Percentiles rank a stretch among this genome's conserved stretches.
phyloP scores from a whole-genome alignment of 2,888 invertebrate genomes.

The Eustalomyia histrio region DNA sequence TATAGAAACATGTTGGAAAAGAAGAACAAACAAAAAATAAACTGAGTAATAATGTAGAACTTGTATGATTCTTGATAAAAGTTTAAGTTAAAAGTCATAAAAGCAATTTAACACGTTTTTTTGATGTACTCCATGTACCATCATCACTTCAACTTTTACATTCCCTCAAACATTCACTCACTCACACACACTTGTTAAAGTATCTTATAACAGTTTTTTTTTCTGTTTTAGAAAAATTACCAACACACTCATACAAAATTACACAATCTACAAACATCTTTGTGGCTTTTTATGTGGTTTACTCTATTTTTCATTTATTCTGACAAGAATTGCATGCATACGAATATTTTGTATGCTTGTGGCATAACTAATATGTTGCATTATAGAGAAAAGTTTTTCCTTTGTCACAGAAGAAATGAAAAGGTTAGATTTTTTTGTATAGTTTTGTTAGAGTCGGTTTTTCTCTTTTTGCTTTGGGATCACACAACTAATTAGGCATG shows the following conservation, averaged over 20 bases:
- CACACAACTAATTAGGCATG: too few relatives aligned
- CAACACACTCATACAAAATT: not conserved
- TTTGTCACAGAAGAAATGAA: not conserved
- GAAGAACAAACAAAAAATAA: not conserved
- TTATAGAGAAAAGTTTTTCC: constrained; percentile 20
- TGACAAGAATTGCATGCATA: not conserved
- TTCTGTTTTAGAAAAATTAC: not conserved
- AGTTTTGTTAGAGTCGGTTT: not conserved
- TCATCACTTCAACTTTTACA: not conserved
- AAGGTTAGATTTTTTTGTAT: not conserved
- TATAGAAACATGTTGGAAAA: constrained; percentile 8
- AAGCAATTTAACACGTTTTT: constrained; percentile 62
- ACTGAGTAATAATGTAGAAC: not conserved
- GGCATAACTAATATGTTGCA: constrained; percentile 30
- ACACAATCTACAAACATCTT: not conserved
- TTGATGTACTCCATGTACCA: constrained; percentile 8
- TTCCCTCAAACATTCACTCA: not conserved
- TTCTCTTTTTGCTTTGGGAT: not conserved
- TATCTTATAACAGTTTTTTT: not conserved
- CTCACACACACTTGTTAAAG: not conserved
- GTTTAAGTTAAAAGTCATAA: constrained; percentile 42
- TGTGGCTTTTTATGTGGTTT: constrained; percentile 3
- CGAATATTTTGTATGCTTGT: constrained; percentile 31
- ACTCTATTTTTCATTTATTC: not conserved
- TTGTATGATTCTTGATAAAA: not conserved